Evolutionary conservation across 2,888 invertebrate genomes (phyloP), one percentile per base, ranked within the genome.

Genomic region (Catocala nupta): DNA sequence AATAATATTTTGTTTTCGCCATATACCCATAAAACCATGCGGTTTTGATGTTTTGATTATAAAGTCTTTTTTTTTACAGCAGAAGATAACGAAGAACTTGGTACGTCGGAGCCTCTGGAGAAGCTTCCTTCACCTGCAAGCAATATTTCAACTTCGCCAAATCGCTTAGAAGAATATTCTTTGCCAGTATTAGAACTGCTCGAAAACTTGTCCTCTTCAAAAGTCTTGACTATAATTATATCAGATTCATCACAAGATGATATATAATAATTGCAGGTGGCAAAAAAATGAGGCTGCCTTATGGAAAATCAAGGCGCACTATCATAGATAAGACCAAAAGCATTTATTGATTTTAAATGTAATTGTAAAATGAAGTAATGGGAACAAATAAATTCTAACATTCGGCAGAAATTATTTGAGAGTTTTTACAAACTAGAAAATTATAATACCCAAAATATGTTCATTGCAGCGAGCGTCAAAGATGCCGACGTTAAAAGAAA

Each of bases 91-190:
- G 60, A 60, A 55, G 60, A 60, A 45, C 60, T 16, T 50, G 13
- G 55, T 60, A 60, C 60, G 60, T 60, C 60, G 13, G 9, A 60
- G 50, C 54, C 50, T 60, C 45, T 60, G 11, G 60, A 60, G 36
- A 55, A 55, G 60, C 45, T 60, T 60, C 55, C 60, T 60, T 60
- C 60, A 55, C 44, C 60, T 50, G n/a, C n/a, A n/a, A n/a, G n/a
- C n/a, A n/a, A n/a, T n/a, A n/a, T n/a, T n/a, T 34, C 13, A 60
- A 60, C 60, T 55, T 60, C 60, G 60, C 60, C 60, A 60, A 55
- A 60, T 55, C 55, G 60, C 55, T 55, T 60, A 51, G 60, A 60
- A 60, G 60, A 60, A 60, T 60, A 60, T 60, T 60, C 60, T 50
- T 55, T 55, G 45, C 55, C 60, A 44, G 36, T 60, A 60, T 60